A percentile compares a stretch with the other conserved stretches of the same genome.
These are phyloP conservation scores for Tyria jacobaeae DNA, from an alignment of 2,888 invertebrate genomes.

Conservation along the genomic window DNA sequence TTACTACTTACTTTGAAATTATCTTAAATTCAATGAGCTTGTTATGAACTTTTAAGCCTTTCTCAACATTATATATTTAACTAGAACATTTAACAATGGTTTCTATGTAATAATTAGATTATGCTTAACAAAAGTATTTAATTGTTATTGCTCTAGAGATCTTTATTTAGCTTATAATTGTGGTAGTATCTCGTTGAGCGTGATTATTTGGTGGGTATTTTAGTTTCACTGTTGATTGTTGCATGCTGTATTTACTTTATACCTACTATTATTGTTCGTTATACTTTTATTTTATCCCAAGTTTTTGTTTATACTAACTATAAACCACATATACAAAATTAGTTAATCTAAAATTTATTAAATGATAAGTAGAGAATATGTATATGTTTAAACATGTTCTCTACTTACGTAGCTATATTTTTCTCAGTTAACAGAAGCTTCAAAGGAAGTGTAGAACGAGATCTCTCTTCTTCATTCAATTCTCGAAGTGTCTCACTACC, in stretches of 20 bases:
- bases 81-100: conserved; percentile 55
- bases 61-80: conserved; percentile 54
- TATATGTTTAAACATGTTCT: no score
- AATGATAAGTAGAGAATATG: no score
- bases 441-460: no score
- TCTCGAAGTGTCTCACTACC: neutral
- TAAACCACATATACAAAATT: no score
- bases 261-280: conserved; percentile 4
- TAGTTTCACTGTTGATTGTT: conserved; percentile 12
- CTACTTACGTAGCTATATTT: neutral
- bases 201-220: conserved; percentile 9
- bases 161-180: conserved; percentile 8
- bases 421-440: neutral
- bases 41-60: conserved; percentile 46
- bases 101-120: conserved; percentile 53
- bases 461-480: no score
- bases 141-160: conserved; percentile 38
- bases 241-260: conserved; percentile 1
- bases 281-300: neutral
- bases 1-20: conserved; percentile 33
- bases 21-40: conserved; percentile 13
- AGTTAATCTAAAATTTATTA: no score
- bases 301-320: no score
- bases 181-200: conserved; percentile 14
- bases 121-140: conserved; percentile 47